Base-by-base conservation (phyloP, 2,888 invertebrate genomes). In the Himalopsyche japonica region DNA sequence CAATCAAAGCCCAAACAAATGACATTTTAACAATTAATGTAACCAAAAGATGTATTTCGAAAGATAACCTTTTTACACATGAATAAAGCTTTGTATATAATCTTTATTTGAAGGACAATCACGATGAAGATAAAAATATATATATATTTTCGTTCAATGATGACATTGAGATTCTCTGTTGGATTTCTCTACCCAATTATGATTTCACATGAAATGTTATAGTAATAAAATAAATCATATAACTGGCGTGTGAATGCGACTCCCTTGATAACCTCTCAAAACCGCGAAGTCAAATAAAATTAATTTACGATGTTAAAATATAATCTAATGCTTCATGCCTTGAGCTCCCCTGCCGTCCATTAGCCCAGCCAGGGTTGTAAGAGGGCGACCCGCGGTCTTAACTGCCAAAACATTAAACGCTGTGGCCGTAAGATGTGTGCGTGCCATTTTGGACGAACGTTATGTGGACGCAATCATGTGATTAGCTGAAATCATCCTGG, bases 391-490 rank as follows among this genome's bases (percentile, higher is more conserved):
- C 57, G 57, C 57, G 57, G 57, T 57, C 57, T 57, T 57, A 57
- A 57, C 57, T 57, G 57, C 57, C 57, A 24, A 57, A 57, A 57
- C 57, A 57, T 57, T 57, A 57, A 20, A 57, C 57, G 57, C 24
- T 57, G 57, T 2, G 57, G 57, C 57, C 57, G 57, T 57, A 57
- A 57, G 57, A 57, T 57, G 57, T 57, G 57, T 57, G 57, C 76
- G 80, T 83, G 83, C 80, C 80, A 83, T 83, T 83, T 79, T 83
- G 83, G 79, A 83, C 83, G 83, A 57, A 24, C 57, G 57, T 57
- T 57, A 57, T 57, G 57, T 57, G 57, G 24, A 57, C 57, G 57
- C 57, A 57, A 57, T 57, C 20, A 57, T 57, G 57, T 20, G 57
- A 57, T 57, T 57, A 57, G 57, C 57, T 57, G 57, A 57, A 57